Conservation (phyloP, 2,888 invertebrate genomes). For the Aleiodes testaceus region DNA sequence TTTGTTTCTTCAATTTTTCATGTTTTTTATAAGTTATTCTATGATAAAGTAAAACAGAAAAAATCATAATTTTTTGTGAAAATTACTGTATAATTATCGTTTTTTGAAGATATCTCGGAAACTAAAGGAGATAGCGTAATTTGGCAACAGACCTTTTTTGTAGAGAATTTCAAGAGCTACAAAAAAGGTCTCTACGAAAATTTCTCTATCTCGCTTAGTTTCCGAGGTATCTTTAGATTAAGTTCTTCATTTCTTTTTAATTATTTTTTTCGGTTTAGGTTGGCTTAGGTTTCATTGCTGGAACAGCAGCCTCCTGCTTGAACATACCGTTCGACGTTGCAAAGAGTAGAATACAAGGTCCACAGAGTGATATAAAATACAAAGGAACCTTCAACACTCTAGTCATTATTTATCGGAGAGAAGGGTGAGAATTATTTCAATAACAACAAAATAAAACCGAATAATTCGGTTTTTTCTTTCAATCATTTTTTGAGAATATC, state of each 20-base stretch:
- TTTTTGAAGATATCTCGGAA: too few relatives aligned
- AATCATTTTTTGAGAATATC: too few relatives aligned
- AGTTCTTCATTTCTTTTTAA: too few relatives aligned
- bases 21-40: conserved; percentile 1
- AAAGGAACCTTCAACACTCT: conserved; percentile 84
- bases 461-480: too few relatives aligned
- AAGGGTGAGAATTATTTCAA: conserved; percentile 80
- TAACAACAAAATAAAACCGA: neutral
- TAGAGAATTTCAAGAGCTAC: too few relatives aligned
- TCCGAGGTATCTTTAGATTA: too few relatives aligned
- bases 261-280: conserved; percentile 66
- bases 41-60: conserved; percentile 46
- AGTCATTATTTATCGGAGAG: conserved; percentile 84
- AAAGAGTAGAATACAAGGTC: conserved; percentile 95
- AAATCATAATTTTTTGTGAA: too few relatives aligned
- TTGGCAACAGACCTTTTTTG: too few relatives aligned
- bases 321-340: conserved; percentile 98
- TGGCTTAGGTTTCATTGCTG: conserved; percentile 89
- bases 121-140: too few relatives aligned
- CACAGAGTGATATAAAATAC: conserved; percentile 84
- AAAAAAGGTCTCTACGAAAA: too few relatives aligned
- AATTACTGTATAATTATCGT: too few relatives aligned
- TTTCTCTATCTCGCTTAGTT: too few relatives aligned
- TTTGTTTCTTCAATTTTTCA: neutral
- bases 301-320: conserved; percentile 87